Base-by-base conservation (phyloP, 2,797 vertebrate species). In the Paratrypauchen microcephalus region DNA sequence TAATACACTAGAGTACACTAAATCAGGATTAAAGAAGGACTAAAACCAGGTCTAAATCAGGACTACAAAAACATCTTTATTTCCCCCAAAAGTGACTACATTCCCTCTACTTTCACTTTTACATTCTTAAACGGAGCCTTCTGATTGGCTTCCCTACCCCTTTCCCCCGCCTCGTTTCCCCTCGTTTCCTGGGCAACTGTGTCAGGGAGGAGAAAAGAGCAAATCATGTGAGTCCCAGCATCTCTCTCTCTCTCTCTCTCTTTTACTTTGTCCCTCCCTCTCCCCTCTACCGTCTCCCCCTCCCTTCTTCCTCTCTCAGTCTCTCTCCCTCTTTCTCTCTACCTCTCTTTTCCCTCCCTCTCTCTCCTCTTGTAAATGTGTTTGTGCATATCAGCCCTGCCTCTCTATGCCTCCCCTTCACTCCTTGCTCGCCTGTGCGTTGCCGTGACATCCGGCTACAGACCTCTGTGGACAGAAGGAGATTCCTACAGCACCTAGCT, bases 181-280 rank as follows among this genome's bases (percentile, higher is more conserved):
- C 78, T 32, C 82, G 94, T 94, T 94, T 91, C 92, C 92, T 69
- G 56, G 88, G 93, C 76, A 94, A 94, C 93, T 81, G 77, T 88
- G 88, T 90, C 88, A 91, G 90, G 88, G 88, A 89, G 92, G 88
- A 60, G 83, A 92, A 91, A 92, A 84, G 83, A 90, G 88, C 89
- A 90, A 94, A 92, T 94, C 91, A 90, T 90, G 80, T 91, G 89
- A 92, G 89, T 81, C 75, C 78, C 71, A 92, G 92, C 91, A 93
- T 59, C 28, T 59, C 57, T 32, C 57, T 32, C 57, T 32, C 57
- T 30, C 68, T 41, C 41, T 64, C 54, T 55, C 21, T 24, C 54
- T 45, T n/a, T n/a, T n/a, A n/a, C n/a, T n/a, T n/a, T 13, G 3
- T 45, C 13, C 13, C 41, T 41, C 41, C 41, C 41, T 16, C 41